phyloP scores from a whole-genome alignment of 2,113 vertebrate genomes.

The Callithrix jacchus region DNA sequence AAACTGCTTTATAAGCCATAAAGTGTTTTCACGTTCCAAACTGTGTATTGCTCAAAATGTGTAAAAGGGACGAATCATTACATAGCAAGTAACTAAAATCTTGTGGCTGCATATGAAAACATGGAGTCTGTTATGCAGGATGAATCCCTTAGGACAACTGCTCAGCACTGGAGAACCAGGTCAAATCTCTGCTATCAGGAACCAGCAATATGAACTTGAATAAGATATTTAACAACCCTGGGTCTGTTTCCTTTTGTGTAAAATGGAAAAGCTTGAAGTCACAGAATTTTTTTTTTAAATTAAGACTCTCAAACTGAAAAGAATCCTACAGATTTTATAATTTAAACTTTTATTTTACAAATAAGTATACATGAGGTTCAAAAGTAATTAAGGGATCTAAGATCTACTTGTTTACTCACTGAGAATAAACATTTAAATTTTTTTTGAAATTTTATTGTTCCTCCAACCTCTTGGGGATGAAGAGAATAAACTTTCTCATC shows the following conservation, averaged over 20 bases:
- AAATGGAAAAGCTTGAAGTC: conserved; percentile 22
- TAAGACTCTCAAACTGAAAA: not conserved
- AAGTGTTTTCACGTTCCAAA: not conserved
- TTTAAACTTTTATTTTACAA: not conserved
- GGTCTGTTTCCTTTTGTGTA: not conserved
- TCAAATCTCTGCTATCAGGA: not conserved
- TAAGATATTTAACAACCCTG: not conserved
- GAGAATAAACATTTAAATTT: not conserved
- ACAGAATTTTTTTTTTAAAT: not conserved
- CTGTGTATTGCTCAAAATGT: not conserved
- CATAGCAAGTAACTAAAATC: not conserved
- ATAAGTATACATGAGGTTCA: not conserved
- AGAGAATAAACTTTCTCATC: not conserved
- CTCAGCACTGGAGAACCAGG: not conserved
- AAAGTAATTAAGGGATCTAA: not conserved
- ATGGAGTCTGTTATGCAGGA: not conserved
- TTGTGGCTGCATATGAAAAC: not conserved
- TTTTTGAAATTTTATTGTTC: too few species aligned
- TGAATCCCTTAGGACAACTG: not conserved
- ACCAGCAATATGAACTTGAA: not conserved
- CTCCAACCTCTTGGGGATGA: too few species aligned
- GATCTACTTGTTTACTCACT: not conserved
- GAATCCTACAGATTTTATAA: not conserved
- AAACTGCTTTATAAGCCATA: not conserved
- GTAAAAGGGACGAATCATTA: not conserved